Evolutionary conservation across 2,797 vertebrate genomes (phyloP).

Genomic region (Myiothlypis coronata): DNA sequence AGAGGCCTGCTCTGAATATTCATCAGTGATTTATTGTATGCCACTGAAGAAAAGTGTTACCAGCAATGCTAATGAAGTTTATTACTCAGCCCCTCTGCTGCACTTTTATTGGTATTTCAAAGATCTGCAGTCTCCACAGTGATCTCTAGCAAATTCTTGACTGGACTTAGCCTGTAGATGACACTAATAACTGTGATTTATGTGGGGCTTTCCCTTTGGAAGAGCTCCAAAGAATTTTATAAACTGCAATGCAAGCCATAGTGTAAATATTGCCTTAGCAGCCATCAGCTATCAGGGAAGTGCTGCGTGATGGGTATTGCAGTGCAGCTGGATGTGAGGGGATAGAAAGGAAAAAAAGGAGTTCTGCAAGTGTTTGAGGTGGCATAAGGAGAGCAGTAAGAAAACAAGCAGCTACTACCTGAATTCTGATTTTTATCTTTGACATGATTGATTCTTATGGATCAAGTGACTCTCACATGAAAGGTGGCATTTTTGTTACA

Average conservation of each 20-base stretch:
- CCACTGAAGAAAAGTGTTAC: background rate
- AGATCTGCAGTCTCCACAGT: background rate
- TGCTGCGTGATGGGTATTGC: background rate
- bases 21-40: constrained; percentile 21
- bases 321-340: background rate
- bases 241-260: background rate
- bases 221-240: constrained; percentile 10
- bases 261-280: constrained; percentile 2
- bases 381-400: background rate
- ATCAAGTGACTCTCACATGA: background rate
- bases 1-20: constrained; percentile 28
- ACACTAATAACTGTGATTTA: background rate
- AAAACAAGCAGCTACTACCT: background rate
- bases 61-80: constrained; percentile 26
- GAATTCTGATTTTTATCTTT: background rate
- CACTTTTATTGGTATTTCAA: background rate
- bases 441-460: background rate
- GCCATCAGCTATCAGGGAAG: background rate
- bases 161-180: background rate
- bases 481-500: background rate
- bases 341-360: background rate
- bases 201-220: constrained; percentile 18
- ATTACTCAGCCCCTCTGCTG: background rate
- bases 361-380: rapidly evolving
- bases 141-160: background rate